Conservation (phyloP, 2,113 vertebrate species). For the Forbesichthys agassizii region DNA sequence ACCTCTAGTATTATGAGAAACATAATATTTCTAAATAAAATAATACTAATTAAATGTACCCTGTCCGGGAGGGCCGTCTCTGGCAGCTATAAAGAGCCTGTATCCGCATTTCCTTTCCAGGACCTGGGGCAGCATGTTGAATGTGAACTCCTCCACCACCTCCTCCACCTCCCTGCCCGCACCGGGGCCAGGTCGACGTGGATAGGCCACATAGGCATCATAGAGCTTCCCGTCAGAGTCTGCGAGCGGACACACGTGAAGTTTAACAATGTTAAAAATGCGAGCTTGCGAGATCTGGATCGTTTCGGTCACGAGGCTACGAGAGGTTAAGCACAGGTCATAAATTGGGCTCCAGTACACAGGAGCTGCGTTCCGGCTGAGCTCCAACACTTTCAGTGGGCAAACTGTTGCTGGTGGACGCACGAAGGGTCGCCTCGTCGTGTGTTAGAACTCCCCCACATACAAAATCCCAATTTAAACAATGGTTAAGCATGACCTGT, state of each 20-base stretch:
- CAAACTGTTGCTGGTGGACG: no score
- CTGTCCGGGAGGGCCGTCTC: constrained; percentile 73
- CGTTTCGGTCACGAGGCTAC: no score
- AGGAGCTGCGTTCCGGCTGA: no score
- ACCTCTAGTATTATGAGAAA: neutral
- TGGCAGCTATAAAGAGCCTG: constrained; percentile 72
- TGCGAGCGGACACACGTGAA: constrained; percentile 41
- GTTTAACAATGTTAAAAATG: neutral
- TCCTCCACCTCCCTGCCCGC: constrained; percentile 26
- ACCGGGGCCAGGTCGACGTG: constrained; percentile 50
- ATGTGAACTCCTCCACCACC: constrained; percentile 45
- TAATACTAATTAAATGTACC: constrained; percentile 55
- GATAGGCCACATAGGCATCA: constrained; percentile 90
- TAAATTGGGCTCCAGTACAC: no score
- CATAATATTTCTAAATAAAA: neutral
- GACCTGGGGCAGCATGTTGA: constrained; percentile 43
- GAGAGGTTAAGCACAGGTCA: no score
- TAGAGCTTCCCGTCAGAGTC: constrained; percentile 87
- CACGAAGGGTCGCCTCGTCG: no score
- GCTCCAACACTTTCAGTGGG: no score
- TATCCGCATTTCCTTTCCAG: constrained; percentile 71
- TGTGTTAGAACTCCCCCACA: no score
- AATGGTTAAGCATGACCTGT: no score
- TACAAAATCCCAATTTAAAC: no score
- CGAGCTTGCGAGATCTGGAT: no score